Conservation (phyloP, 1,140 invertebrate species). For the Bombus superbus region DNA sequence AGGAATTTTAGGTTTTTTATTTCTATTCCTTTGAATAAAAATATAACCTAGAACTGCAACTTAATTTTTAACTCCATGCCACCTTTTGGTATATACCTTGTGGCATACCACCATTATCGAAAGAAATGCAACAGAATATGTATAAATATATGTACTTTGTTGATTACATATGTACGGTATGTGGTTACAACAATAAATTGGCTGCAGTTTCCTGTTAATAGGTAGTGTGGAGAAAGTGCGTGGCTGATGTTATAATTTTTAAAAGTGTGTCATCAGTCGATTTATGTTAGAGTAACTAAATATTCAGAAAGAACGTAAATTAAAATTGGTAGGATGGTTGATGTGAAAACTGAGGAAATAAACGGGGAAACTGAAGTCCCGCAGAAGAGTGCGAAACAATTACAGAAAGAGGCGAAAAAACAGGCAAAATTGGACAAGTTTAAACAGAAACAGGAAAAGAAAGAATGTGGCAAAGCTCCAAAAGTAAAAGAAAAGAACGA, state of each 20-base stretch:
- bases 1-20: not conserved
- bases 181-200: not conserved
- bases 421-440: slow-evolving; percentile 95
- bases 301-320: not conserved
- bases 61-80: not conserved
- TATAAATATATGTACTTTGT: no score
- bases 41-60: not conserved
- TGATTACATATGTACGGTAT: not conserved
- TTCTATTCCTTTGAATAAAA: not conserved
- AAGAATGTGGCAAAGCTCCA: slow-evolving; percentile 80
- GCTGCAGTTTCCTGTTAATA: not conserved
- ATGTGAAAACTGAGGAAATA: slow-evolving; percentile 47
- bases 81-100: not conserved
- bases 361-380: slow-evolving; percentile 72
- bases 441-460: slow-evolving; percentile 94
- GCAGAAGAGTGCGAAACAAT: slow-evolving; percentile 92
- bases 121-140: not conserved
- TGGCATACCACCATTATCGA: no score
- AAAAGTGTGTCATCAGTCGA: slow-evolving; percentile 38
- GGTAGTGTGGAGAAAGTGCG: not conserved
- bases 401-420: slow-evolving; percentile 95
- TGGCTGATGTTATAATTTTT: slow-evolving; percentile 42
- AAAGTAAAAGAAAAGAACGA: slow-evolving; percentile 86
- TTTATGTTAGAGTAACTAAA: not conserved
- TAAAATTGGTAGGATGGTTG: slow-evolving; percentile 58